These are phyloP conservation scores for Stenchaetothrips biformis DNA, from an alignment of 2,888 invertebrate species.

Conservation along the genomic window DNA sequence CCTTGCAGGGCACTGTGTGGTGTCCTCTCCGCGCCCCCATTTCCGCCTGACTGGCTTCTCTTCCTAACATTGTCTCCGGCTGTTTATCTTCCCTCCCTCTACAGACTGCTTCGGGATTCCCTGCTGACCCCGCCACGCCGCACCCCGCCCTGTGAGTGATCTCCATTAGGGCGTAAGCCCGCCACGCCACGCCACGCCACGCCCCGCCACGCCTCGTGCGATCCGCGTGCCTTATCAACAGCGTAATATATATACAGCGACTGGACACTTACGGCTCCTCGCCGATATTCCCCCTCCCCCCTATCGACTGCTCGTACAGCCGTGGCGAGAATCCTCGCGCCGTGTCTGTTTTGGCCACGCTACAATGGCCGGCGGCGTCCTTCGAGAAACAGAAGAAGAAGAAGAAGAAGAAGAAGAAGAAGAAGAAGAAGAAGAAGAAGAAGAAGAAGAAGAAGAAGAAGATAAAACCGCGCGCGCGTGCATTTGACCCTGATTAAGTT, in stretches of 20 bases:
- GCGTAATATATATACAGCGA: conserved; percentile 23
- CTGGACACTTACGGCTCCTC: conserved; percentile 14
- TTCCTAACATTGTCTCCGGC: conserved; percentile 8
- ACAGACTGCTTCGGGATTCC: background rate
- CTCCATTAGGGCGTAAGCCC: conserved; percentile 18
- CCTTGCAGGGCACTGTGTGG: background rate
- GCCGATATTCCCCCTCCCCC: background rate
- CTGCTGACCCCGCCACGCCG: conserved; percentile 15
- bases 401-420: too few species aligned
- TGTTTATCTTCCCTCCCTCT: conserved; percentile 1
- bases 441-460: too few species aligned
- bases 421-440: too few species aligned
- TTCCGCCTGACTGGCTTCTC: conserved; percentile 3
- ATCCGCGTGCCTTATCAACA: conserved; percentile 17
- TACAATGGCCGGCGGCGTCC: too few species aligned
- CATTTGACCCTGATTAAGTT: too few species aligned
- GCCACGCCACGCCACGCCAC: background rate
- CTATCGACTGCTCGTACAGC: background rate
- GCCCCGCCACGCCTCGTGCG: background rate
- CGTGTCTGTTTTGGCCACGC: too few species aligned
- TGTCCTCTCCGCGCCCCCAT: background rate
- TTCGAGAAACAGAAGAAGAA: too few species aligned
- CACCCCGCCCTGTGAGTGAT: conserved; percentile 13
- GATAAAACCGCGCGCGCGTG: too few species aligned
- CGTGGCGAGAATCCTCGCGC: background rate